A percentile compares a stretch with the other conserved stretches of the same genome.
Conservation (phyloP, 2,113 vertebrate species). For the Sapajus apella region DNA sequence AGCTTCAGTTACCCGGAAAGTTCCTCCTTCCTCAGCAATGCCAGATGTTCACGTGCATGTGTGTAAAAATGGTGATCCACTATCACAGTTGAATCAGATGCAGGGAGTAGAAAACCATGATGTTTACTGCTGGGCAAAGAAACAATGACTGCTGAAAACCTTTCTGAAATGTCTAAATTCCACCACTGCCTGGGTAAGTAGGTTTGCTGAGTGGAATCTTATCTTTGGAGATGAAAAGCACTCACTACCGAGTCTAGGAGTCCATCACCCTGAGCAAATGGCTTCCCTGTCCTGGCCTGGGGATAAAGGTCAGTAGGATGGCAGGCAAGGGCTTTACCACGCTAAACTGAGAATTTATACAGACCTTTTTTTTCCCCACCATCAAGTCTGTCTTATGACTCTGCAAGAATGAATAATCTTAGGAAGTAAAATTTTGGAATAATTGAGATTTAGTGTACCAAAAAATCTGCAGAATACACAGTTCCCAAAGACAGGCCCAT, state of each 20-base stretch:
- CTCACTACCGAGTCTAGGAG: neutral
- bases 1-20: neutral
- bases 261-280: neutral
- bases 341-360: neutral
- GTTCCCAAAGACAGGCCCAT: neutral
- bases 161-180: neutral
- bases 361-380: too few species aligned
- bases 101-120: fast-evolving
- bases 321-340: fast-evolving
- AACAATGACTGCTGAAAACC: too few species aligned
- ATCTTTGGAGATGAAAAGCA: too few species aligned
- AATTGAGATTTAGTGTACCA: neutral
- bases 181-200: neutral
- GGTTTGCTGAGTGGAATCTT: neutral
- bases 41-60: fast-evolving
- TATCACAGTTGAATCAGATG: fast-evolving
- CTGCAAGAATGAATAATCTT: neutral
- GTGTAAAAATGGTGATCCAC: neutral
- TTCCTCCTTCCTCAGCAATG: neutral
- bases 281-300: neutral
- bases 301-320: neutral
- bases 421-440: neutral
- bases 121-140: neutral
- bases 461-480: neutral
- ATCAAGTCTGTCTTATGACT: neutral